Evolutionary conservation across 2,888 invertebrate species (phyloP).

Genomic region (Dyspetes luteomarginatus): DNA sequence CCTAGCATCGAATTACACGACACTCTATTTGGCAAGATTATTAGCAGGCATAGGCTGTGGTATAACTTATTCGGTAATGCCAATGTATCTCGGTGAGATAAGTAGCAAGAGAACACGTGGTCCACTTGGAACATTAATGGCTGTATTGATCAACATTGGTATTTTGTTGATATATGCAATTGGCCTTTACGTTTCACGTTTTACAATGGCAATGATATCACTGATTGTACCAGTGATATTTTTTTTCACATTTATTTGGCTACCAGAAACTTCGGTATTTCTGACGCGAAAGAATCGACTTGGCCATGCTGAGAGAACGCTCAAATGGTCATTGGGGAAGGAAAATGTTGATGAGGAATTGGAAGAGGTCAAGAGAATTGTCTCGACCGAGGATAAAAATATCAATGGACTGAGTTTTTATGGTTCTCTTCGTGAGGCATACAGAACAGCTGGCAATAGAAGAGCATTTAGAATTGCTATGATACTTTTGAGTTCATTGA

Average conservation of each 20-base stretch:
- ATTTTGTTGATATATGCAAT: slow-evolving; percentile 77
- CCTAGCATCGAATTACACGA: slow-evolving; percentile 69
- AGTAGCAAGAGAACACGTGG: slow-evolving; percentile 80
- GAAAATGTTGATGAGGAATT: slow-evolving; percentile 79
- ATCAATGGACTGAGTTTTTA: slow-evolving; percentile 55
- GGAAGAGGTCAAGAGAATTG: slow-evolving; percentile 80
- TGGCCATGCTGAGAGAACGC: slow-evolving; percentile 75
- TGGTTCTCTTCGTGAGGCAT: slow-evolving; percentile 65
- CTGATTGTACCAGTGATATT: slow-evolving; percentile 76
- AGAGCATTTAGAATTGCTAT: slow-evolving; percentile 76
- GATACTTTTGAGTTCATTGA: slow-evolving; percentile 76
- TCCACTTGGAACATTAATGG: slow-evolving; percentile 76
- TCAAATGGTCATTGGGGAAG: slow-evolving; percentile 79
- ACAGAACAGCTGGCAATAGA: slow-evolving; percentile 71
- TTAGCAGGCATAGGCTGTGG: slow-evolving; percentile 80
- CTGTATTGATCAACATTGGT: slow-evolving; percentile 79
- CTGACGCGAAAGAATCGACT: slow-evolving; percentile 77
- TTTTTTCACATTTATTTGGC: slow-evolving; percentile 77
- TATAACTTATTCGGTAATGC: slow-evolving; percentile 80
- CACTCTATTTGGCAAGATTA: slow-evolving; percentile 76
- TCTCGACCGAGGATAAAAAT: slow-evolving; percentile 73
- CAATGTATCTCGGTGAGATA: slow-evolving; percentile 81
- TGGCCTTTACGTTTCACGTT: slow-evolving; percentile 74
- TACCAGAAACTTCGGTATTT: slow-evolving; percentile 81
- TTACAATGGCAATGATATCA: slow-evolving; percentile 76